phyloP scores from a whole-genome alignment of 2,888 invertebrate species.

The Cephus nigrinus region DNA sequence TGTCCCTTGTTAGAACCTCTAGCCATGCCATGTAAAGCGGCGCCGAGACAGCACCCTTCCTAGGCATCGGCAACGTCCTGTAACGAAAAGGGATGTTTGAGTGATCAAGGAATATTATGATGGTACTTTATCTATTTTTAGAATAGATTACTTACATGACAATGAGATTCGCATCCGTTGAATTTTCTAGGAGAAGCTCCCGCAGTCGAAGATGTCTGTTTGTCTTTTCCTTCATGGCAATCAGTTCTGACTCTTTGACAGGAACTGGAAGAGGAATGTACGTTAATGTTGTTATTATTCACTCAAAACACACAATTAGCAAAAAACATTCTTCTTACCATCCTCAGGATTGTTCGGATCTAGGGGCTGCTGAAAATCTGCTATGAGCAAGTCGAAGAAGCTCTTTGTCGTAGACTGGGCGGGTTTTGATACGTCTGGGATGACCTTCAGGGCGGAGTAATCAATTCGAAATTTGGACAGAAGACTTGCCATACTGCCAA shows the following conservation, averaged over 20 bases:
- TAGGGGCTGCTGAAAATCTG: conserved; percentile 70
- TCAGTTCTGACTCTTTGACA: conserved; percentile 78
- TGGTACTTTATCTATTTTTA: background rate
- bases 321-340: conserved; percentile 46
- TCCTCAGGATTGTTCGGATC: conserved; percentile 45
- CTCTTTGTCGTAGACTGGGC: conserved; percentile 80
- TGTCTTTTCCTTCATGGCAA: conserved; percentile 85
- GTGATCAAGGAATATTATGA: background rate
- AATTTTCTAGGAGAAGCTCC: conserved; percentile 90
- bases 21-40: conserved; percentile 97
- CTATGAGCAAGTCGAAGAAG: conserved; percentile 79
- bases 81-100: conserved; percentile 24
- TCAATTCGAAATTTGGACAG: conserved; percentile 94
- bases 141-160: conserved; percentile 82
- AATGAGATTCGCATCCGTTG: conserved; percentile 84
- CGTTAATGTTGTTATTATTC: conserved; percentile 1
- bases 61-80: conserved; percentile 91
- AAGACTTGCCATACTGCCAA: conserved; percentile 84
- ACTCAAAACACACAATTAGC: conserved; percentile 5
- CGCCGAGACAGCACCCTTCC: conserved; percentile 89
- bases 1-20: conserved; percentile 86
- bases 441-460: conserved; percentile 90
- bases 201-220: conserved; percentile 90
- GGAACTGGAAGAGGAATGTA: background rate
- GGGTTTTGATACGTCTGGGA: conserved; percentile 87